Evolutionary conservation across 2,888 invertebrate genomes (phyloP).

Genomic region (Spialia ferax): DNA sequence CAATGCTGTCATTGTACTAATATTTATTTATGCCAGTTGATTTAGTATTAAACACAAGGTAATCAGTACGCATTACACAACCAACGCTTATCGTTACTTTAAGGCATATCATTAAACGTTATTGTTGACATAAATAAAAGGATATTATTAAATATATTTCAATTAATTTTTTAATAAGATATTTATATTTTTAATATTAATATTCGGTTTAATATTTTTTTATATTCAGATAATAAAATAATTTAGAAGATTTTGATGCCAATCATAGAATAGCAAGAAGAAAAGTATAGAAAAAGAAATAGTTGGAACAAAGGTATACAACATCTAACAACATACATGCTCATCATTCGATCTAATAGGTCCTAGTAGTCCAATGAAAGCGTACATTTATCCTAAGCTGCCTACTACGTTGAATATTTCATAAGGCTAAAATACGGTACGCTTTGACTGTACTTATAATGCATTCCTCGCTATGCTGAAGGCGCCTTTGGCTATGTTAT

Average conservation of each 20-base stretch:
- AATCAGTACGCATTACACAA: not conserved
- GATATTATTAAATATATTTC: no score
- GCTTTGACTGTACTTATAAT: slow-evolving; percentile 16
- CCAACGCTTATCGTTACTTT: not conserved
- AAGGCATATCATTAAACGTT: not conserved
- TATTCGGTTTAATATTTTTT: no score
- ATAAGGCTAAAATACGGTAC: not conserved
- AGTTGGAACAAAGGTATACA: no score
- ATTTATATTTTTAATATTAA: no score
- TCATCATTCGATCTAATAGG: slow-evolving; percentile 24
- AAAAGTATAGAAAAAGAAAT: slow-evolving; percentile 26
- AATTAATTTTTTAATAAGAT: no score
- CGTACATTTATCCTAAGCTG: not conserved
- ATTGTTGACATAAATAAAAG: not conserved
- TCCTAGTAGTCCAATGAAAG: slow-evolving; percentile 6
- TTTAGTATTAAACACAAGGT: not conserved
- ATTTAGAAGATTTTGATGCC: not conserved
- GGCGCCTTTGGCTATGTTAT: slow-evolving; percentile 35
- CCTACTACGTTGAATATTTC: not conserved
- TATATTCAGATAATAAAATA: no score
- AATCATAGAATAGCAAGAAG: not conserved
- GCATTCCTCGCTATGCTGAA: slow-evolving; percentile 41
- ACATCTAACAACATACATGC: slow-evolving; percentile 40
- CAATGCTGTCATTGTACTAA: not conserved
- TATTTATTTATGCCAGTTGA: not conserved